Conservation (phyloP, 2,888 invertebrate species). For the Leptinotarsa tumamoca region DNA sequence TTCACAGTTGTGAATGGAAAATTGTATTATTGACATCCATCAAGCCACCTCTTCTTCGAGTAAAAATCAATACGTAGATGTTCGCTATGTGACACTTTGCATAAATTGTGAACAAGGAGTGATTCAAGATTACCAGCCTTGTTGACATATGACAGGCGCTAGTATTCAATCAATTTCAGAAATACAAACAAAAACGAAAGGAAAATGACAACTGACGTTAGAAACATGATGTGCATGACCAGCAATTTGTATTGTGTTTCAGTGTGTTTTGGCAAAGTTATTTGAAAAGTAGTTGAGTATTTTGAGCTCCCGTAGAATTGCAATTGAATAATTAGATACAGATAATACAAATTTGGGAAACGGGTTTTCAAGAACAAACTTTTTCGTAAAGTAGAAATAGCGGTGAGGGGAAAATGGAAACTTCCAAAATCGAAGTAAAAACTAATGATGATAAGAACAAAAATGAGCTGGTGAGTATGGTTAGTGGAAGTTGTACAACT, state of each 20-base stretch:
- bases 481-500: background rate
- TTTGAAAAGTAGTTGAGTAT: background rate
- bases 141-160: no score
- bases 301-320: background rate
- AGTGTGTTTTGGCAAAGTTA: background rate
- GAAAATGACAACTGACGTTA: background rate
- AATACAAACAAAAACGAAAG: background rate
- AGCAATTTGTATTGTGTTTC: conserved; percentile 8
- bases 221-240: conserved; percentile 12
- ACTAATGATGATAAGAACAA: conserved; percentile 64
- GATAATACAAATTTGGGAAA: background rate
- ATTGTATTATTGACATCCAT: no score
- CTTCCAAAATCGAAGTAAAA: conserved; percentile 58
- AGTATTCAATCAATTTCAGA: no score
- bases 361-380: background rate
- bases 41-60: no score
- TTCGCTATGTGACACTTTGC: no score
- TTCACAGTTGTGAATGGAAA: no score
- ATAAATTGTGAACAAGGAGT: no score
- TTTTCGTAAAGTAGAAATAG: conserved; percentile 47
- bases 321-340: background rate
- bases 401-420: conserved; percentile 55
- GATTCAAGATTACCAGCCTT: no score
- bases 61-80: no score
- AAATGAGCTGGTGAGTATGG: conserved; percentile 61